A percentile compares a stretch with the other conserved stretches of the same genome.
Evolutionary conservation across 2,888 invertebrate genomes (phyloP).

Genomic region (Holacanthella duospinosa): DNA sequence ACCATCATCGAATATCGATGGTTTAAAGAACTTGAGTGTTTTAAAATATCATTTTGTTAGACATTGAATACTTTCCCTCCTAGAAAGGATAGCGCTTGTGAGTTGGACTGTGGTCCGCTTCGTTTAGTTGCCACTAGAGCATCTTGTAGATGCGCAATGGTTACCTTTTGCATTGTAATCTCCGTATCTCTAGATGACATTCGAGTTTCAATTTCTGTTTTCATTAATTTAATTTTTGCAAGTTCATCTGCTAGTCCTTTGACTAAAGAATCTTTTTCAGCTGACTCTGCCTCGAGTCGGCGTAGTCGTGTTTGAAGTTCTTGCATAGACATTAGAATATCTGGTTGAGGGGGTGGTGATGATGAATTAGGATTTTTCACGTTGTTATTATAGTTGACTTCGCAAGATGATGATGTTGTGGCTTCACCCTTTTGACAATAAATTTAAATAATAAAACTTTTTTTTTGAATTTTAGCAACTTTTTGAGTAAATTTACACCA

Average conservation of each 20-base stretch:
- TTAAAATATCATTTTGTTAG: too few species aligned
- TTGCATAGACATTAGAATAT: neutral
- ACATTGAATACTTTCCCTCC: too few species aligned
- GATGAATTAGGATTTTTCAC: neutral
- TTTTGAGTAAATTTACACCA: too few species aligned
- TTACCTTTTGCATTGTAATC: constrained; percentile 37
- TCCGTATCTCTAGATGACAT: constrained; percentile 28
- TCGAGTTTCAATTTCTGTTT: constrained; percentile 1
- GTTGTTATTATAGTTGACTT: neutral
- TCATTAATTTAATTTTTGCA: neutral
- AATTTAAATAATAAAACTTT: too few species aligned
- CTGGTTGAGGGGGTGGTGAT: too few species aligned
- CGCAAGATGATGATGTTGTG: neutral
- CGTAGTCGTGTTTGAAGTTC: neutral
- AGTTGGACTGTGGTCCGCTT: too few species aligned
- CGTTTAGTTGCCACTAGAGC: constrained; percentile 31
- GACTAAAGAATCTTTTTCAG: neutral
- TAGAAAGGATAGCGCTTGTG: too few species aligned
- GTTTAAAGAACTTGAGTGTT: too few species aligned
- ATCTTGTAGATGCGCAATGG: constrained; percentile 35
- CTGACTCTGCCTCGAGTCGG: neutral
- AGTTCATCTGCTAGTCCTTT: neutral
- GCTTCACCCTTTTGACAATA: too few species aligned
- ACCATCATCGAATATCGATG: too few species aligned
- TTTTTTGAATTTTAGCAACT: too few species aligned